A percentile compares a stretch with the other conserved stretches of the same genome.
These are phyloP conservation scores for Dipodomys stephensi DNA, from an alignment of 2,113 vertebrate genomes.

Conservation along the genomic window DNA sequence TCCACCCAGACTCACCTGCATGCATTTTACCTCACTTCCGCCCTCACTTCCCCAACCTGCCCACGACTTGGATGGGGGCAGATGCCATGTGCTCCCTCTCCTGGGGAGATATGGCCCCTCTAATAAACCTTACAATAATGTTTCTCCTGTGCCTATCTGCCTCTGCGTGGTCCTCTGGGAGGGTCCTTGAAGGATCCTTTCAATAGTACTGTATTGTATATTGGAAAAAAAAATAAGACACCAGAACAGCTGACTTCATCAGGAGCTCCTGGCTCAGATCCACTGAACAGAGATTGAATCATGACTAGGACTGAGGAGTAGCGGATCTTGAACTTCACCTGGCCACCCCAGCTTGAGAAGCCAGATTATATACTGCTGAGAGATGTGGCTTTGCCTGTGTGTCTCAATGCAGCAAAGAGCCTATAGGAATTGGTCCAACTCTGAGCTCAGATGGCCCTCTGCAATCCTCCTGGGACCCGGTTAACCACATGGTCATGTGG, in stretches of 20 bases:
- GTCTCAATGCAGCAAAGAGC: background rate
- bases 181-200: no score
- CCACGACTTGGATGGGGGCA: no score
- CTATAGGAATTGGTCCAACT: background rate
- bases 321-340: background rate
- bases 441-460: background rate
- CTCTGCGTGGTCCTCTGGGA: background rate
- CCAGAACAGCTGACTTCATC: constrained; percentile 58
- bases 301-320: background rate
- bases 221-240: constrained; percentile 58
- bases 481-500: background rate
- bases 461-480: background rate
- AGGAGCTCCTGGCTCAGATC: constrained; percentile 13
- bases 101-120: no score
- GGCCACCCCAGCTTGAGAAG: background rate
- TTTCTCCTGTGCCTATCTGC: no score
- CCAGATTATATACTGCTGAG: background rate
- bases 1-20: no score
- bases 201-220: constrained; percentile 46
- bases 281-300: constrained; percentile 30
- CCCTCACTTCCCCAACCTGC: no score
- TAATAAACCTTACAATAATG: no score
- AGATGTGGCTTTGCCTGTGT: background rate
- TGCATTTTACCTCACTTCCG: no score
- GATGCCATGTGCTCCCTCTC: no score